Evolutionary conservation across 2,113 vertebrate species (phyloP).

Genomic region (Cacatua alba): DNA sequence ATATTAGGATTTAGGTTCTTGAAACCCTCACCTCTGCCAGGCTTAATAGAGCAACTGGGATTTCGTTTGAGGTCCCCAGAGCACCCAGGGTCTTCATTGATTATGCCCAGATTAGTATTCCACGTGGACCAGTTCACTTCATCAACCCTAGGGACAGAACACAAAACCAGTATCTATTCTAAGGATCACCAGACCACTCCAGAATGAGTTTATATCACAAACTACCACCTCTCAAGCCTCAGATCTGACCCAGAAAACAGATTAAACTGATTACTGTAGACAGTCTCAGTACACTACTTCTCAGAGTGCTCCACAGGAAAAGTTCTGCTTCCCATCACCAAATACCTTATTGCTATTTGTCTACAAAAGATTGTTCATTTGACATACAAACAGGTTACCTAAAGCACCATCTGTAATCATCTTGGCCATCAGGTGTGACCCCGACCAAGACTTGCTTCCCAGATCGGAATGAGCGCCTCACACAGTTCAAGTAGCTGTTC

Average conservation of each 20-base stretch:
- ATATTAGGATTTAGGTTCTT: background rate
- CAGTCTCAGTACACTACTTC: background rate
- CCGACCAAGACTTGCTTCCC: slow-evolving; percentile 87
- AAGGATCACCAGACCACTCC: background rate
- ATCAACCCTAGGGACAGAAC: slow-evolving; percentile 83
- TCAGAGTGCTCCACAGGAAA: background rate
- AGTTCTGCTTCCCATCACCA: background rate
- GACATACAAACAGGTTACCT: slow-evolving; percentile 76
- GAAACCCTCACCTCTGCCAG: slow-evolving; percentile 76
- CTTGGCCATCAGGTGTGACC: slow-evolving; percentile 75
- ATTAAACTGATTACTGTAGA: background rate
- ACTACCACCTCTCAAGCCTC: background rate
- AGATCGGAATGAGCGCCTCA: slow-evolving; percentile 81
- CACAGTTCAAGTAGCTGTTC: slow-evolving; percentile 81
- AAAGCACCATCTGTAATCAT: slow-evolving; percentile 88
- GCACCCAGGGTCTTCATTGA: slow-evolving; percentile 91
- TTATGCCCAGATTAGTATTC: slow-evolving; percentile 92
- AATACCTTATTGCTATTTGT: background rate
- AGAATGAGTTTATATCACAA: background rate
- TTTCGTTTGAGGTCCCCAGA: slow-evolving; percentile 75
- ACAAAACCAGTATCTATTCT: background rate
- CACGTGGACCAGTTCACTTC: slow-evolving; percentile 98
- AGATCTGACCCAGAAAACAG: background rate
- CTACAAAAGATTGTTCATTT: background rate
- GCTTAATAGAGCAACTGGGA: slow-evolving; percentile 70